phyloP scores from a whole-genome alignment of 2,113 vertebrate species.

The Archocentrus centrarchus region DNA sequence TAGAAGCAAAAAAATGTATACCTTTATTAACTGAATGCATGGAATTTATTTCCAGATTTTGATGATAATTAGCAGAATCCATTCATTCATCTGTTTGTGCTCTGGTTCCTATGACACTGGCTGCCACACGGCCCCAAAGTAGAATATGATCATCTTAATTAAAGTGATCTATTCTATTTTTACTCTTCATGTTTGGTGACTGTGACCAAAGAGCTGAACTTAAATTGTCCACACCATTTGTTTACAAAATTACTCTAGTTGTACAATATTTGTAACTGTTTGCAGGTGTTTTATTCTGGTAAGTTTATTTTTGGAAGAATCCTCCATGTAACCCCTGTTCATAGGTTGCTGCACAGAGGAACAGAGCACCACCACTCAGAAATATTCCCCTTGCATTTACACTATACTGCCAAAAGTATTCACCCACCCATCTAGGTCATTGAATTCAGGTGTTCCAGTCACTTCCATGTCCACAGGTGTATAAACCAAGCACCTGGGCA shows the following conservation, averaged over 20 bases:
- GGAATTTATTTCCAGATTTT: not conserved
- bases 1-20: not conserved
- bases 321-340: not conserved
- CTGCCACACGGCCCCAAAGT: not conserved
- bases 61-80: not conserved
- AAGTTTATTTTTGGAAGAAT: fast-evolving
- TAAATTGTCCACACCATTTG: not conserved
- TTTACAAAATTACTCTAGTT: fast-evolving
- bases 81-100: not conserved
- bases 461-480: no score
- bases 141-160: not conserved
- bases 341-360: not conserved
- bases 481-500: no score
- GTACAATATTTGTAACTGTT: not conserved
- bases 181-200: not conserved
- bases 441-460: no score
- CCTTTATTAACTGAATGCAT: not conserved
- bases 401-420: not conserved
- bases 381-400: not conserved
- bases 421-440: no score
- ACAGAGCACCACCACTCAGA: not conserved
- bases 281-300: not conserved
- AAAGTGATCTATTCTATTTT: not conserved
- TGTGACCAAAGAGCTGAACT: not conserved
- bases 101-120: not conserved